Evolutionary conservation across 2,113 vertebrate species (phyloP).

Genomic region (Gymnobelideus leadbeateri): DNA sequence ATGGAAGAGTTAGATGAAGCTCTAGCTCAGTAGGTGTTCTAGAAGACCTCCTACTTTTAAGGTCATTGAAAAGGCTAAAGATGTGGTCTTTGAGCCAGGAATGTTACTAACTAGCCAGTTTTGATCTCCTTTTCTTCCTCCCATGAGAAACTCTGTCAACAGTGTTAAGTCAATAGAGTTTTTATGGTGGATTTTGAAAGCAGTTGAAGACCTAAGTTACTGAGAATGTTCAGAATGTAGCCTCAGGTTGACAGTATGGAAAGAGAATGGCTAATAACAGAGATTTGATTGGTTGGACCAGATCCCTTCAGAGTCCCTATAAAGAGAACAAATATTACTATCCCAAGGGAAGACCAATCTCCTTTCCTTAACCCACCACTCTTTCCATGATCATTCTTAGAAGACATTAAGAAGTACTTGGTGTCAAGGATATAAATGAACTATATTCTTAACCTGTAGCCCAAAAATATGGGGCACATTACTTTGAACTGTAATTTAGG

Average conservation of each 20-base stretch:
- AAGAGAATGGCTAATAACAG: background rate
- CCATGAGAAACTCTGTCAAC: background rate
- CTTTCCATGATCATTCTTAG: background rate
- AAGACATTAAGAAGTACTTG: constrained; percentile 7
- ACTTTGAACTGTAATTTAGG: background rate
- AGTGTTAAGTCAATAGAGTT: background rate
- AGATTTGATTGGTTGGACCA: background rate
- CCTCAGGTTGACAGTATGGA: constrained; percentile 13
- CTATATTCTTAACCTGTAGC: background rate
- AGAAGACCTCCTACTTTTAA: background rate
- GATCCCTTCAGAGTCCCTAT: background rate
- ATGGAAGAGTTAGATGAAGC: background rate
- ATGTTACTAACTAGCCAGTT: background rate
- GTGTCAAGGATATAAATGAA: background rate
- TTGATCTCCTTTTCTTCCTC: background rate
- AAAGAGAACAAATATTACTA: background rate
- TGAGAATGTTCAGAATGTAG: background rate
- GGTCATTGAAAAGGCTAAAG: background rate
- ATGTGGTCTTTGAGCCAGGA: background rate
- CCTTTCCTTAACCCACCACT: background rate
- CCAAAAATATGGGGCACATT: background rate
- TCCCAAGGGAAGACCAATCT: background rate
- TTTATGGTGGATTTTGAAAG: background rate
- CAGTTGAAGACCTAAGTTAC: background rate
- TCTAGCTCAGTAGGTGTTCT: background rate